These are phyloP conservation scores for Catharus fuscescens DNA, from an alignment of 2,113 vertebrate genomes.

Conservation along the genomic window DNA sequence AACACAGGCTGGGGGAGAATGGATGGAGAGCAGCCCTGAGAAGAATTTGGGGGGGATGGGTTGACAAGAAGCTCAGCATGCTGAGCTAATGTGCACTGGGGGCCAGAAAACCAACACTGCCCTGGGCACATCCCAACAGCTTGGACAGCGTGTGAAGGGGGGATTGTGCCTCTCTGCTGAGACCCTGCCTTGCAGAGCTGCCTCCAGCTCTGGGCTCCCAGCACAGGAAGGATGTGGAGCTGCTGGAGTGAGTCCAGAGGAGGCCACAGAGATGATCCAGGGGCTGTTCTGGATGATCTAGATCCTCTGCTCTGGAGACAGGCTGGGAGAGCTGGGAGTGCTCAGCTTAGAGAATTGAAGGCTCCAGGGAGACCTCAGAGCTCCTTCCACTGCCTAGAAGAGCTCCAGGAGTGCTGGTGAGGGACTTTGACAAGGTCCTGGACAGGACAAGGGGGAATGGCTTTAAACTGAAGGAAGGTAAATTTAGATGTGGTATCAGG, in stretches of 20 bases:
- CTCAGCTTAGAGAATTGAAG: background rate
- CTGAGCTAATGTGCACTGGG: background rate
- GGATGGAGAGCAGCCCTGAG: background rate
- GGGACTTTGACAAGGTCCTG: background rate
- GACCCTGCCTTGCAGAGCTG: background rate
- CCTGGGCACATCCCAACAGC: background rate
- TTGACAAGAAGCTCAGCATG: background rate
- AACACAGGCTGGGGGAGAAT: background rate
- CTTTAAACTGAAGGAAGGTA: background rate
- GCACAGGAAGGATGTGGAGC: background rate
- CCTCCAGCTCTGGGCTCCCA: background rate
- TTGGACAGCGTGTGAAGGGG: background rate
- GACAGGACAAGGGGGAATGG: background rate
- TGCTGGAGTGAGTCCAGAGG: background rate
- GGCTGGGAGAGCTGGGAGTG: background rate
- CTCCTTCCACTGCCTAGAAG: background rate
- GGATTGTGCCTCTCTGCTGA: background rate
- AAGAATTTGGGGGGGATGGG: background rate
- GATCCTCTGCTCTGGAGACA: background rate
- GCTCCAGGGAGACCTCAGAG: background rate
- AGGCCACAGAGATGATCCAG: background rate
- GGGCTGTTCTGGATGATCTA: background rate
- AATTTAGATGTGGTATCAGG: background rate
- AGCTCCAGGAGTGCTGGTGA: background rate
- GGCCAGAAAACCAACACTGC: background rate